These are phyloP conservation scores for Crossocerus cetratus DNA, from an alignment of 2,888 invertebrate species.

Conservation along the genomic window DNA sequence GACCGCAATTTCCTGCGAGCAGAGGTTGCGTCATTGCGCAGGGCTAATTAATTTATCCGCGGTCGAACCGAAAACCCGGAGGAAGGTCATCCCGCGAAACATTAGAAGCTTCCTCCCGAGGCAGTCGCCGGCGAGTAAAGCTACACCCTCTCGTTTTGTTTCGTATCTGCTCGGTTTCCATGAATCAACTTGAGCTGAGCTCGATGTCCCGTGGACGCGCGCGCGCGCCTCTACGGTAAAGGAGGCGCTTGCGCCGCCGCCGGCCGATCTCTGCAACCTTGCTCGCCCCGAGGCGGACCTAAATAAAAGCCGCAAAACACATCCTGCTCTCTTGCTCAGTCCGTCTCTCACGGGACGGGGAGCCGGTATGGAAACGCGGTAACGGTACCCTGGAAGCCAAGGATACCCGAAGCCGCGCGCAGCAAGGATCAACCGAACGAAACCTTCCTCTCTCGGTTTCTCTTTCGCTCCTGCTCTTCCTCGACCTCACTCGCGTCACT, in stretches of 20 bases:
- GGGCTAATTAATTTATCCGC: slow-evolving; percentile 13
- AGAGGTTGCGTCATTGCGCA: background rate
- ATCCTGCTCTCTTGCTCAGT: slow-evolving; percentile 22
- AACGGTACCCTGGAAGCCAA: slow-evolving; percentile 55
- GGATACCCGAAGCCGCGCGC: slow-evolving; percentile 45
- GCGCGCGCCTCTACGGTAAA: too few relatives aligned
- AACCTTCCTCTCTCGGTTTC: slow-evolving; percentile 27
- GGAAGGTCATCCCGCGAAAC: slow-evolving; percentile 15
- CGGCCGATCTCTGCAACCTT: slow-evolving; percentile 35
- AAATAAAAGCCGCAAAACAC: slow-evolving; percentile 47
- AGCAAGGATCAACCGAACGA: slow-evolving; percentile 41
- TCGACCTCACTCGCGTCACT: too few relatives aligned
- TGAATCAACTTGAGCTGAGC: slow-evolving; percentile 31
- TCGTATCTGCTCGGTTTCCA: slow-evolving; percentile 49
- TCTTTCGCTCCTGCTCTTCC: background rate
- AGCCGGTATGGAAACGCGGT: slow-evolving; percentile 42
- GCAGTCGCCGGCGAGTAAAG: slow-evolving; percentile 27
- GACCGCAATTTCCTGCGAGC: background rate
- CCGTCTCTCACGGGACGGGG: background rate
- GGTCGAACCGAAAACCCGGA: slow-evolving; percentile 1
- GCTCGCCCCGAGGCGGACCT: slow-evolving; percentile 30
- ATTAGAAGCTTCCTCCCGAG: slow-evolving; percentile 37
- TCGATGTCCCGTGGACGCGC: slow-evolving; percentile 9
- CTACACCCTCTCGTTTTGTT: slow-evolving; percentile 46
- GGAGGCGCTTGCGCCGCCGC: background rate